Percentiles rank a stretch among this genome's conserved stretches.
These are phyloP conservation scores for Caenorhabditis uteleia DNA, from an alignment of 2,888 invertebrate genomes.

Conservation along the genomic window DNA sequence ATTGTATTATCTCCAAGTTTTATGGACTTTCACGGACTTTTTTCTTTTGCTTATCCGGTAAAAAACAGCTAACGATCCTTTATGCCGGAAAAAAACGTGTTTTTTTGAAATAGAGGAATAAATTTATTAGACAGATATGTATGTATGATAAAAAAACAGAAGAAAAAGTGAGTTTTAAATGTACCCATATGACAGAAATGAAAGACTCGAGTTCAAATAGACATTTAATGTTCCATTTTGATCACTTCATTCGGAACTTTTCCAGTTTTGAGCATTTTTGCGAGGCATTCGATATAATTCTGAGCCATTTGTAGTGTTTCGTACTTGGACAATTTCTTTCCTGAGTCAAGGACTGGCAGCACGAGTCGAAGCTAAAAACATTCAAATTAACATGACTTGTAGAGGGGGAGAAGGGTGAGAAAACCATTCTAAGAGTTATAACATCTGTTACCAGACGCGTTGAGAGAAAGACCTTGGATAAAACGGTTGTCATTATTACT, in stretches of 20 bases:
- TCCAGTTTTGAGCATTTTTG: conserved; percentile 36
- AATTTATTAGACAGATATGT: not conserved
- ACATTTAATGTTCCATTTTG: not conserved
- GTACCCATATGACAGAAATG: too few relatives aligned
- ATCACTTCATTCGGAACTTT: conserved; percentile 2
- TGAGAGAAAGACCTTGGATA: conserved; percentile 8
- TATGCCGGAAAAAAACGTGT: conserved; percentile 1
- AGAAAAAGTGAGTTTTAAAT: not conserved
- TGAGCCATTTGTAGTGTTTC: conserved; percentile 70
- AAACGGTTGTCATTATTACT: conserved; percentile 16
- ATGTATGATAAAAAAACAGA: not conserved
- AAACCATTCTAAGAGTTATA: conserved; percentile 9
- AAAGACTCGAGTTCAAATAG: too few relatives aligned
- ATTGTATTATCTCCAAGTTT: conserved; percentile 19
- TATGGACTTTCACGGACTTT: conserved; percentile 21
- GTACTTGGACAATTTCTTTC: conserved; percentile 67
- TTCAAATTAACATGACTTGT: conserved; percentile 8
- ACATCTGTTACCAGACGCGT: conserved; percentile 46
- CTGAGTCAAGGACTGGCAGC: conserved; percentile 67
- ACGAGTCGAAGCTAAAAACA: conserved; percentile 63
- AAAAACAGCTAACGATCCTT: conserved; percentile 30
- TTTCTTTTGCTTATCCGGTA: conserved; percentile 4
- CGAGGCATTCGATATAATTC: conserved; percentile 62
- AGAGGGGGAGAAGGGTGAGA: not conserved
- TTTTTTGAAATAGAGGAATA: not conserved